These are phyloP conservation scores for Cisticola juncidis DNA, from an alignment of 2,113 vertebrate genomes.

Conservation along the genomic window DNA sequence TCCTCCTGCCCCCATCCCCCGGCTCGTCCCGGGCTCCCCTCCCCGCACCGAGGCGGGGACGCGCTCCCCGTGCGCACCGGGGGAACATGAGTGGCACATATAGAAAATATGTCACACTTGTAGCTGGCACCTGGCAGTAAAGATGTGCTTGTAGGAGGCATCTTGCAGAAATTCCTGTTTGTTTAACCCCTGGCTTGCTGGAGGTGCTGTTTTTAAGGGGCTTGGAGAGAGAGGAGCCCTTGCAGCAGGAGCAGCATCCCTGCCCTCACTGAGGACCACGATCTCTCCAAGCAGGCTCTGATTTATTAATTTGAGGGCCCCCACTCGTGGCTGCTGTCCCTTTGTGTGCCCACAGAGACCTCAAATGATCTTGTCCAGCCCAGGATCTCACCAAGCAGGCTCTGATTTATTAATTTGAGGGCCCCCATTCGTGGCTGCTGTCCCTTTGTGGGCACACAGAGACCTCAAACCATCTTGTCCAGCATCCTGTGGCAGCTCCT, in stretches of 20 bases:
- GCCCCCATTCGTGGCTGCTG: accelerated
- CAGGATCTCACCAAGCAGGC: not conserved
- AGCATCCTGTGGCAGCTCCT: not conserved
- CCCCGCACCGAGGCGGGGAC: accelerated
- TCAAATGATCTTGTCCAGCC: not conserved
- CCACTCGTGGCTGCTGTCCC: not conserved
- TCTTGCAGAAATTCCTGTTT: not conserved
- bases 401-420: not conserved
- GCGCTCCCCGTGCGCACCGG: accelerated
- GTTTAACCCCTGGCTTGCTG: not conserved
- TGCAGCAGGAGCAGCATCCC: not conserved
- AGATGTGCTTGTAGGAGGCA: not conserved
- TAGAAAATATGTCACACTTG: not conserved
- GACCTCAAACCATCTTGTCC: not conserved
- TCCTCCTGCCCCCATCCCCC: not conserved
- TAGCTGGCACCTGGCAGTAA: not conserved
- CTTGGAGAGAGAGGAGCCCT: not conserved
- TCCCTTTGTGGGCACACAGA: not conserved
- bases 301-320: not conserved
- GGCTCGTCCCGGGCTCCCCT: not conserved
- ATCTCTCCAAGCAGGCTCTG: not conserved
- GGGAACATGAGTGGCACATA: accelerated
- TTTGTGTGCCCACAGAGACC: not conserved
- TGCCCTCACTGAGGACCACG: no score
- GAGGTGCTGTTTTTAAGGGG: not conserved